These are phyloP conservation scores for Orchesellides sinensis DNA, from an alignment of 2,888 invertebrate genomes.

Conservation along the genomic window DNA sequence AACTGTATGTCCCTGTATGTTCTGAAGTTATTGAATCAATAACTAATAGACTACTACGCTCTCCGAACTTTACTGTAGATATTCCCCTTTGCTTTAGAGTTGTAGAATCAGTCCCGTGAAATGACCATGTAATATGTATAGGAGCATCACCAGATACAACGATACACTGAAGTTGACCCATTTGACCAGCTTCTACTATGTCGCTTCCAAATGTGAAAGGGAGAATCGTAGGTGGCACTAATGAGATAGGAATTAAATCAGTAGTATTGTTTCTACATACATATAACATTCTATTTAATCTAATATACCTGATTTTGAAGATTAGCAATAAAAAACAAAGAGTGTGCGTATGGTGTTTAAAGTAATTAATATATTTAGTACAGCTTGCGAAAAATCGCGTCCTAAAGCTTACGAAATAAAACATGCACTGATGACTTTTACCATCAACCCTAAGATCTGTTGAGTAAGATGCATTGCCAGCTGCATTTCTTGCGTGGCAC, in stretches of 20 bases:
- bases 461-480: slow-evolving; percentile 83
- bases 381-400: no score
- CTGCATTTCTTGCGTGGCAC: slow-evolving; percentile 84
- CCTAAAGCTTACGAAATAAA: no score
- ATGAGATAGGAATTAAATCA: no score
- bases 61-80: slow-evolving; percentile 80
- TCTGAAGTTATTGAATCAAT: slow-evolving; percentile 81
- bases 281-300: no score
- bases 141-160: slow-evolving; percentile 88
- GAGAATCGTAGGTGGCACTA: slow-evolving; percentile 78
- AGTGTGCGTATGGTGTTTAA: neutral
- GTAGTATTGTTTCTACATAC: no score
- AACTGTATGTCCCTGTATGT: slow-evolving; percentile 79
- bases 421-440: neutral
- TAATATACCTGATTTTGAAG: slow-evolving; percentile 73
- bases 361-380: no score
- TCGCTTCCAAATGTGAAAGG: slow-evolving; percentile 84
- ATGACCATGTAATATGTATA: slow-evolving; percentile 86
- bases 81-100: slow-evolving; percentile 78
- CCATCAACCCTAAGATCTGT: slow-evolving; percentile 28
- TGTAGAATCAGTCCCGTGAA: slow-evolving; percentile 80
- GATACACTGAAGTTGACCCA: slow-evolving; percentile 84
- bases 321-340: neutral
- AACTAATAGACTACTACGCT: slow-evolving; percentile 76
- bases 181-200: slow-evolving; percentile 86